phyloP scores from a whole-genome alignment of 35 echinoderm and acorn worm genomes.

The Ptychodera flava region DNA sequence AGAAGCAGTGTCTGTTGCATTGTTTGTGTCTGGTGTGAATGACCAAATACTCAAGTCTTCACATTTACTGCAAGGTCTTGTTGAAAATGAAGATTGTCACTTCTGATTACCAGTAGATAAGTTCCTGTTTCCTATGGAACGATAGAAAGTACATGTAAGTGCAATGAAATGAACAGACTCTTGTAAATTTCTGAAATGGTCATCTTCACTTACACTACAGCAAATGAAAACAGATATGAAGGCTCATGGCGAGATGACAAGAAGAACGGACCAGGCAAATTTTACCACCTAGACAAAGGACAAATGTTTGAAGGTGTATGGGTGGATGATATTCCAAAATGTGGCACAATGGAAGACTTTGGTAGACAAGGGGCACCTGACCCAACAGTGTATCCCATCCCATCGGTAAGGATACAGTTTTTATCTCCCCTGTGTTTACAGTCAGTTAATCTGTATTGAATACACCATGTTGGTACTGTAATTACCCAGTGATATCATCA shows the following conservation, averaged over 20 bases:
- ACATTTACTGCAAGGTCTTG: too few relatives aligned
- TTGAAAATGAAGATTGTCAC: too few relatives aligned
- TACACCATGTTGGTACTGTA: background rate
- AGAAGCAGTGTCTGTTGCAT: too few relatives aligned
- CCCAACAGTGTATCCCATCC: conserved; percentile 92
- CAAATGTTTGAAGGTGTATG: conserved; percentile 95
- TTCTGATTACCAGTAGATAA: too few relatives aligned
- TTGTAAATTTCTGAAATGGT: too few relatives aligned
- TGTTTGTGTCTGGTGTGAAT: too few relatives aligned
- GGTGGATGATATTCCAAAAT: conserved; percentile 91
- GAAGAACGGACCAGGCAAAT: conserved; percentile 90
- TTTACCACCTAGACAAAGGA: conserved; percentile 91
- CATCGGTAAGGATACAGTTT: conserved; percentile 44
- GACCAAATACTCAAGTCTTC: too few relatives aligned
- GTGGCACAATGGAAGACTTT: conserved; percentile 88
- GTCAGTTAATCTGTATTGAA: background rate
- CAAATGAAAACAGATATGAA: conserved; percentile 88
- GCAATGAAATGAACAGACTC: too few relatives aligned
- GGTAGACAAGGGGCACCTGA: conserved; percentile 92
- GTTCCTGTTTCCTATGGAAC: too few relatives aligned
- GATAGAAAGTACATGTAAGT: too few relatives aligned
- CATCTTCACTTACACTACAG: too few relatives aligned
- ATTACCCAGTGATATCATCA: background rate
- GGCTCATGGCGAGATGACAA: conserved; percentile 88
- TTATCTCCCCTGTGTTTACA: background rate